Evolutionary conservation across 2,113 vertebrate species (phyloP).

Genomic region (Trogon surrucura): DNA sequence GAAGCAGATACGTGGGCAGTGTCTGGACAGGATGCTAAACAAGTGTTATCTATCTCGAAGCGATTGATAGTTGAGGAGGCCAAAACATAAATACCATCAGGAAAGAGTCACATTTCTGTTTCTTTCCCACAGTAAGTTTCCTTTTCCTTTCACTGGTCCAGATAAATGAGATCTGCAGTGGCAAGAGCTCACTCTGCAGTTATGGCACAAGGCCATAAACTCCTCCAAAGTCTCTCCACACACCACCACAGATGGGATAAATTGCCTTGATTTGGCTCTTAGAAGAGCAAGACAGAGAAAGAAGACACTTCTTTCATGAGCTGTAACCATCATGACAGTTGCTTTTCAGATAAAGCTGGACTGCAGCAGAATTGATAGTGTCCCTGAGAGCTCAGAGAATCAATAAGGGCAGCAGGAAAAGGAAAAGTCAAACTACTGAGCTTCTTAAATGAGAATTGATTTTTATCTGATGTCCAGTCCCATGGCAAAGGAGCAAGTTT

Average conservation of each 20-base stretch:
- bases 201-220: neutral
- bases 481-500: slow-evolving; percentile 51
- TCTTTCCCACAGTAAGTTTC: neutral
- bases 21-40: neutral
- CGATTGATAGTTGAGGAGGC: neutral
- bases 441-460: slow-evolving; percentile 75
- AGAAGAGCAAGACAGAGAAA: neutral
- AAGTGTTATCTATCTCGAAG: neutral
- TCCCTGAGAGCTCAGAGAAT: slow-evolving; percentile 31
- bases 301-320: neutral
- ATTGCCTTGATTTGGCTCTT: neutral
- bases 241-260: neutral
- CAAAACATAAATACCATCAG: neutral
- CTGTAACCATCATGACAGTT: neutral
- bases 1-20: neutral
- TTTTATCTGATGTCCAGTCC: slow-evolving; percentile 66
- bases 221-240: neutral
- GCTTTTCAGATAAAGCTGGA: slow-evolving; percentile 12
- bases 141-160: neutral
- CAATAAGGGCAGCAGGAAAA: slow-evolving; percentile 61
- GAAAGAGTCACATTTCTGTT: accelerated
- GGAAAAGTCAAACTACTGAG: slow-evolving; percentile 46
- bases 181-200: neutral
- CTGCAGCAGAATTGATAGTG: slow-evolving; percentile 29
- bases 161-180: neutral